Evolutionary conservation across 2,888 invertebrate genomes (phyloP).

Genomic region (Conus canariensis): DNA sequence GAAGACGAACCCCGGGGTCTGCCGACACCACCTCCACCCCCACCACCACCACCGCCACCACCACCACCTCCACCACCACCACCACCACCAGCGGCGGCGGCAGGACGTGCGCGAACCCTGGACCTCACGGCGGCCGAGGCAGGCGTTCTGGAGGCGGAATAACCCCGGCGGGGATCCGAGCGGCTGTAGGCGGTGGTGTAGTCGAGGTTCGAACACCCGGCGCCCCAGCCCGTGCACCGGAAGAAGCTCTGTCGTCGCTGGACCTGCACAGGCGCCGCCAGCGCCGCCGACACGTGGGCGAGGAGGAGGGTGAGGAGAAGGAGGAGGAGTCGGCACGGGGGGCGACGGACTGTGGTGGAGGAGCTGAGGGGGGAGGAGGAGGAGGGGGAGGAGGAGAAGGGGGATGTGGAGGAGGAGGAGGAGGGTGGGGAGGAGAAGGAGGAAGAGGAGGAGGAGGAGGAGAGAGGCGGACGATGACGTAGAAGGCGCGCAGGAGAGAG

Average conservation of each 20-base stretch:
- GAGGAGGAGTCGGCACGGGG: neutral
- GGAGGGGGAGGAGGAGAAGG: neutral
- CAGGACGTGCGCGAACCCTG: neutral
- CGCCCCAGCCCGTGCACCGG: conserved; percentile 36
- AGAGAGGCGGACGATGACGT: neutral
- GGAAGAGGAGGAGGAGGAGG: conserved; percentile 12
- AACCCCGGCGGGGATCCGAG: conserved; percentile 1
- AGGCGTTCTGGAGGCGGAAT: neutral
- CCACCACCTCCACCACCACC: neutral
- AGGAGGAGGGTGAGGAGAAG: conserved; percentile 21
- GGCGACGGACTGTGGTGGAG: neutral
- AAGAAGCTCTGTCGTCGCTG: conserved; percentile 31
- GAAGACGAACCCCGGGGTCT: neutral
- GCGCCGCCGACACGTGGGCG: neutral
- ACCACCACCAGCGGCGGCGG: neutral
- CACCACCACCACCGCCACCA: neutral
- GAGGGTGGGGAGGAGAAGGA: neutral
- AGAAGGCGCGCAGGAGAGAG: neutral
- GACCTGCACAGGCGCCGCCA: neutral
- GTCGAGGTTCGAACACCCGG: conserved; percentile 38
- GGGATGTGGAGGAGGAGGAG: too few species aligned
- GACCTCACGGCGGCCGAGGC: neutral
- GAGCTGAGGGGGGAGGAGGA: neutral
- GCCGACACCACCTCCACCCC: neutral
- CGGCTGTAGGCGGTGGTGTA: conserved; percentile 1